Conservation (phyloP, 2,113 vertebrate genomes). For the Mellivora capensis region DNA sequence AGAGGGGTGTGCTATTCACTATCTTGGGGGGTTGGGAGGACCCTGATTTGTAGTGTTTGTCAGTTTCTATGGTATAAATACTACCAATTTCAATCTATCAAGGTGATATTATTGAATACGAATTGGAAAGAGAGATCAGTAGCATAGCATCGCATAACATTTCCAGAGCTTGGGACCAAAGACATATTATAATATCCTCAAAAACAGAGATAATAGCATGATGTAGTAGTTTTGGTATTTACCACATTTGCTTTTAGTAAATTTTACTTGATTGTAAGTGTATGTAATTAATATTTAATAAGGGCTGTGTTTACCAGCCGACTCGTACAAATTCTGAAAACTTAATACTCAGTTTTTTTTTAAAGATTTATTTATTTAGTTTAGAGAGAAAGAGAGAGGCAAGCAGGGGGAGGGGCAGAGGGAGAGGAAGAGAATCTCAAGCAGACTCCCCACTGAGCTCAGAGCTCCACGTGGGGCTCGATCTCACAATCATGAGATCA, state of each 20-base stretch:
- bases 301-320: background rate
- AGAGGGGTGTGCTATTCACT: background rate
- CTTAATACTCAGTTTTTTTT: background rate
- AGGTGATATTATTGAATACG: background rate
- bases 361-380: background rate
- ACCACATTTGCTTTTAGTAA: background rate
- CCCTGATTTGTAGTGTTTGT: background rate
- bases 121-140: background rate
- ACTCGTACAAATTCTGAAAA: background rate
- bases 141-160: background rate
- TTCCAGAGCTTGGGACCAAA: background rate
- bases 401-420: background rate
- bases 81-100: background rate
- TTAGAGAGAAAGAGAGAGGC: background rate
- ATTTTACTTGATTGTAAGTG: background rate
- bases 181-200: background rate
- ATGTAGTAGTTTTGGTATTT: background rate
- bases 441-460: background rate
- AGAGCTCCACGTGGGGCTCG: background rate
- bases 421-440: background rate
- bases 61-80: background rate
- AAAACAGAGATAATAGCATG: background rate
- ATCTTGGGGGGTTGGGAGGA: background rate
- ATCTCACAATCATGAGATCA: background rate
- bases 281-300: background rate